Base-by-base conservation (phyloP, 2,888 invertebrate genomes). In the Leucania comma region DNA sequence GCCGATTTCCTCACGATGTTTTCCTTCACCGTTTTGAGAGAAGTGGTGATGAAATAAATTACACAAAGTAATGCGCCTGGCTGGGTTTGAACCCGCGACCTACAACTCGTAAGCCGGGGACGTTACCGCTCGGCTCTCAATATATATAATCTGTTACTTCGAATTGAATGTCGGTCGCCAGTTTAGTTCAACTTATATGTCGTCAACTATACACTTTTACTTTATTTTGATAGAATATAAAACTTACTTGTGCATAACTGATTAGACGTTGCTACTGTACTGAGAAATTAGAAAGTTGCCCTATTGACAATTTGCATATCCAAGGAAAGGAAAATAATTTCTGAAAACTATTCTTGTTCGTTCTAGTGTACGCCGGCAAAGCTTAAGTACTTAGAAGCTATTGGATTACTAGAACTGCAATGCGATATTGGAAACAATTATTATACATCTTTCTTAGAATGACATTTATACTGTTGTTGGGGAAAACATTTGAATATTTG, bases 351-450 rank as follows among this genome's bases (percentile, higher is more conserved):
- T 22, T 53, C 42, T 58, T 62, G 26, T 72, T 72, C 12, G 20
- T 64, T 58, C 38, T 12, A 77, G 12, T n/a, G 61, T 62, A 59
- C 78, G 42, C 35, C 46, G 29, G 32, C 74, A 59, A 42, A 51
- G 79, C 77, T 68, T 56, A 78, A 58, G 62, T 75, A 79, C 78
- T 60, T 62, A 59, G 68, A 58, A 68, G 24, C 48, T 68, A 76
- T 71, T 59, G 66, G 57, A 72, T 81, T 69, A 80, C 50, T 48
- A 26, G 72, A 77, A 80, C 68, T 68, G 64, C 58, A 82, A 64
- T 59, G 56, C 58, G 60, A 58, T 74, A 74, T 62, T 68, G 69
- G 69, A 80, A 80, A 60, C 59, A 50, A 80, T 71, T 63, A 72
- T 46, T 77, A 35, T 66, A 61, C 54, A 22, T 68, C 51, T 71